Evolutionary conservation across 2,888 invertebrate species (phyloP).

Genomic region (Pyrocoelia pectoralis): DNA sequence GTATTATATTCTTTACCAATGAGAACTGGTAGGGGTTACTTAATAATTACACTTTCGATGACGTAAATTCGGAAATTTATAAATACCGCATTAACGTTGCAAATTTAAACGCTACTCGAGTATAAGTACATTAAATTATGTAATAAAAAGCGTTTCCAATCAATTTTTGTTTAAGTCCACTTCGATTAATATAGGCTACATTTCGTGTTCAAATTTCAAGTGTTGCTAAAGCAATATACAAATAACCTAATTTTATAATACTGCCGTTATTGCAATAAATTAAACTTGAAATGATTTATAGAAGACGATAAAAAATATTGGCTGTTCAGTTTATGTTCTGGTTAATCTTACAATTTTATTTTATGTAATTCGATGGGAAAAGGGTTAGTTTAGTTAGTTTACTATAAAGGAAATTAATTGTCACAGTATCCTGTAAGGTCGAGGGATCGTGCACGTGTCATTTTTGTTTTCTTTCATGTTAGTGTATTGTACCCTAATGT

Average conservation of each 20-base stretch:
- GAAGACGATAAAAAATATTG: slow-evolving; percentile 7
- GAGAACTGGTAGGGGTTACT: slow-evolving; percentile 16
- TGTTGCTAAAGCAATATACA: slow-evolving; percentile 8
- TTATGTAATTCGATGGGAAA: not conserved
- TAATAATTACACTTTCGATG: slow-evolving; percentile 3
- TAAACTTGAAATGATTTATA: slow-evolving; percentile 11
- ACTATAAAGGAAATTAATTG: slow-evolving; percentile 36
- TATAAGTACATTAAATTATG: slow-evolving; percentile 20
- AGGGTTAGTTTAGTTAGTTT: not conserved
- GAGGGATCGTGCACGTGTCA: slow-evolving; percentile 22
- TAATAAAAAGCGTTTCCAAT: slow-evolving; percentile 20
- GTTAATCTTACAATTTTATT: slow-evolving; percentile 6
- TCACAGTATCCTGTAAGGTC: slow-evolving; percentile 18
- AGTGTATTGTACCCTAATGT: slow-evolving; percentile 7
- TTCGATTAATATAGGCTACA: slow-evolving; percentile 15
- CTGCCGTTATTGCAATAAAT: slow-evolving; percentile 9
- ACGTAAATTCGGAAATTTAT: slow-evolving; percentile 1
- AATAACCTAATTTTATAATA: slow-evolving; percentile 12
- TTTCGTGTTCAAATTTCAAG: slow-evolving; percentile 15
- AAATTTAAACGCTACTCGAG: slow-evolving; percentile 17
- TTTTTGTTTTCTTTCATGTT: slow-evolving; percentile 17
- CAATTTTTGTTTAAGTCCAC: slow-evolving; percentile 13
- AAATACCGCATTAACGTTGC: not conserved
- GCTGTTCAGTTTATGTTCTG: slow-evolving; percentile 9
- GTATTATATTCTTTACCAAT: slow-evolving; percentile 5